Evolutionary conservation across 2,797 vertebrate genomes (phyloP), one percentile per base, ranked within the genome.

Genomic region (Enteromius radiatus): DNA sequence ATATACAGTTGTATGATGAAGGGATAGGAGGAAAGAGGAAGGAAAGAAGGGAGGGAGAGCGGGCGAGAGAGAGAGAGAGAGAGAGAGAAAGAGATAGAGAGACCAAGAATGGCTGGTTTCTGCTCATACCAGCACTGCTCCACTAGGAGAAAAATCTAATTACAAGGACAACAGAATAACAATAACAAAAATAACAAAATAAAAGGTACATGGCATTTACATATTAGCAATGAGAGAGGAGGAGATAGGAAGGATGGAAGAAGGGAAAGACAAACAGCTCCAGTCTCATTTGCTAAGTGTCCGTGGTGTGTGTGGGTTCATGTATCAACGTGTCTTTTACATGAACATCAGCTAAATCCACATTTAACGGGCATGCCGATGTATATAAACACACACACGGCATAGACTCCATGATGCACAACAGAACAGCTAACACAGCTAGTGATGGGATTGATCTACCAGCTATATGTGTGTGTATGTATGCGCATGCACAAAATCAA

Each of bases 121-220:
- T 92, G 91, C 84, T 88, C 90, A 80, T 76, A 64, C 91, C 92
- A 90, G 91, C 88, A 84, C 84, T 85, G 78, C 83, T 92, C 93
- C 90, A 92, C 91, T 92, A 93, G 86, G 92, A 92, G 80, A 63
- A 84, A 86, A 88, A 89, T 84, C 84, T 85, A 93, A 92, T 90
- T 90, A 95, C 92, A 93, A 93, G 88, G 93, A 94, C 91, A 94
- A 93, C 87, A 93, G 91, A 92, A 94, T 91, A 94, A 94, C 89
- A 93, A 93, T 87, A 93, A 94, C 88, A 93, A 94, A 85, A 93
- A 94, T 87, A 84, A 80, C 92, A 92, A 92, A 91, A 92, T 92
- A 94, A 94, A 94, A 94, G 93, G 91, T 94, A 93, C 92, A 93
- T 93, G 92, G 93, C 95, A 96, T 96, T 95, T 95, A 96, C 95